Conservation (phyloP, 2,113 vertebrate species). For the Bambusicola thoracicus region DNA sequence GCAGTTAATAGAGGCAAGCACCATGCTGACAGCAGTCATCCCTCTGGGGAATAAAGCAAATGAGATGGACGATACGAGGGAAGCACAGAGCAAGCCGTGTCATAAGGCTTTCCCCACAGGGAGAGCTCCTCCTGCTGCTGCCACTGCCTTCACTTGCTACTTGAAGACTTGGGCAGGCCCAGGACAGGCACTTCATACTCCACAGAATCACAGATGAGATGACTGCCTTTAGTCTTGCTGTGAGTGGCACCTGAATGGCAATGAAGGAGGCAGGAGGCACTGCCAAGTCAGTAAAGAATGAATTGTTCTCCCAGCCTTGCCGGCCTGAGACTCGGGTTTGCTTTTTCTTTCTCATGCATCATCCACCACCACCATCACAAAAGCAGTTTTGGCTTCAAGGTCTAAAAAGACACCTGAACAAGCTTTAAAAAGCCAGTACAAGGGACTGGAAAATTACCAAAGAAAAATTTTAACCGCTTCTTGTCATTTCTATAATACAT, state of each 20-base stretch:
- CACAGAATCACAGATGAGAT: neutral
- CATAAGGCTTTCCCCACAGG: neutral
- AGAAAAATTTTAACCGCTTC: neutral
- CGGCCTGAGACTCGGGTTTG: neutral
- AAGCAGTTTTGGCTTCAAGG: constrained; percentile 37
- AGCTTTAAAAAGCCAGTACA: neutral
- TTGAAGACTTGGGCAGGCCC: neutral
- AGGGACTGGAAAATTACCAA: neutral
- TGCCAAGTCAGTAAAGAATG: neutral
- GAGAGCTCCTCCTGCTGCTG: neutral
- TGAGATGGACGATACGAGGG: fast-evolving
- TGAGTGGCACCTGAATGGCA: constrained; percentile 6
- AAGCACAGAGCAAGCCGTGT: neutral
- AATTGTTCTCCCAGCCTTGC: constrained; percentile 11
- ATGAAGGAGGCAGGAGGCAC: neutral
- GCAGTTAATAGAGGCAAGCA: neutral
- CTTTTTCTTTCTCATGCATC: neutral
- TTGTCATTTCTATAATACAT: neutral
- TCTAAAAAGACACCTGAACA: neutral
- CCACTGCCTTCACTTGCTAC: neutral
- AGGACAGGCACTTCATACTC: neutral
- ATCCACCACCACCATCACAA: neutral
- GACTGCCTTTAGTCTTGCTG: neutral
- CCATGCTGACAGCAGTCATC: fast-evolving
- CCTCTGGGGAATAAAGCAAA: neutral